Evolutionary conservation across 2,113 vertebrate genomes (phyloP).

Genomic region (Perognathus longimembris): DNA sequence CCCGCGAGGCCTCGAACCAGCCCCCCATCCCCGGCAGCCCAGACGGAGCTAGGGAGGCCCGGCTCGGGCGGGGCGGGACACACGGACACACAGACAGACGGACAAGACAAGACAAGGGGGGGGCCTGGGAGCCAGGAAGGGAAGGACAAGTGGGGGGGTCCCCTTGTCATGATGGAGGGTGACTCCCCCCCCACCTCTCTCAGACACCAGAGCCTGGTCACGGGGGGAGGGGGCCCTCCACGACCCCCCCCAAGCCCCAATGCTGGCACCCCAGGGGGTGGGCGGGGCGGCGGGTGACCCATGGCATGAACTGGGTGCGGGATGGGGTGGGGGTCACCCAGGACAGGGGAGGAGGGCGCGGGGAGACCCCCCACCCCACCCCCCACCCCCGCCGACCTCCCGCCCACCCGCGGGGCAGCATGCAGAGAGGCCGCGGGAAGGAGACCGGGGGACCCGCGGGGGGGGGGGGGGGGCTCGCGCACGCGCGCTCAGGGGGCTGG

Average conservation of each 20-base stretch:
- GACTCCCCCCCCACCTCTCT: conserved; percentile 58
- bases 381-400: conserved; percentile 60
- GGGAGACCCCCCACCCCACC: too few species aligned
- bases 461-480: too few species aligned
- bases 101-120: conserved; percentile 67
- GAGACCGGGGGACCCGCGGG: not conserved
- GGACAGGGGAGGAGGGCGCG: not conserved
- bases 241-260: not conserved
- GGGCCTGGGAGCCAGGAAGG: conserved; percentile 20
- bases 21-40: conserved; percentile 52
- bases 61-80: conserved; percentile 49
- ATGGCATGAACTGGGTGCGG: too few species aligned
- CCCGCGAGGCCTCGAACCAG: conserved; percentile 76
- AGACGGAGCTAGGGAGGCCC: too few species aligned
- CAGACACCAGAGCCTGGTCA: conserved; percentile 34
- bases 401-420: conserved; percentile 67
- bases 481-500: too few species aligned
- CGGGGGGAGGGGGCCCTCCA: too few species aligned
- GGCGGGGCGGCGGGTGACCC: not conserved
- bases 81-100: conserved; percentile 61
- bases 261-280: not conserved
- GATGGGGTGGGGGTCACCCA: not conserved
- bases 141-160: conserved; percentile 19
- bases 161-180: conserved; percentile 66
- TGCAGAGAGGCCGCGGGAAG: conserved; percentile 72